Base-by-base conservation (phyloP, 2,113 vertebrate genomes). In the Chionis minor region DNA sequence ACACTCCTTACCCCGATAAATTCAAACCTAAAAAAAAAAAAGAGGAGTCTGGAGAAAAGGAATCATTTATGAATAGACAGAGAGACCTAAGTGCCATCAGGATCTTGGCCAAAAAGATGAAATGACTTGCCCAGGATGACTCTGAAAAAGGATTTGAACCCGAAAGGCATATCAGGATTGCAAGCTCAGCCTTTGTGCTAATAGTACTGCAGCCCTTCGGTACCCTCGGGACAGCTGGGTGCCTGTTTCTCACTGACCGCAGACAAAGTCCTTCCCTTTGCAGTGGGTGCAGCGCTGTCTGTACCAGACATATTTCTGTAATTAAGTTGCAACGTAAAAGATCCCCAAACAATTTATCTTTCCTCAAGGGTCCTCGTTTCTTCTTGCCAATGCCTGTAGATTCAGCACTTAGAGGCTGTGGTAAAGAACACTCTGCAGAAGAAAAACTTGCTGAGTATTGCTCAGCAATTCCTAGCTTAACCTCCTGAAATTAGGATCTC, bases 391-490 rank as follows among this genome's bases (percentile, higher is more conserved):
- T 44, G 80, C 55, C 80, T 74, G n/a, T 67, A 62, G 32, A 91
- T 67, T 84, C 88, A 96, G 80, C 80, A 62, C 67, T 96, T 62
- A 21, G 27, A 59, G 72, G 38, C 80, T 63, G 17, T 45, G 59
- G 80, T 42, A 84, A 72, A 73, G 75, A 93, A 38, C 45, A 19
- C 49, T 44, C 4, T 0, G 19, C 45, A 62, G 73, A 81, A 61
- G 81, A 19, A 82, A 47, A 69, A 67, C 44, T 54, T 90, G 58
- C 81, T 71, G 56, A 71, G 33, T 56, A 19, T 82, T 75, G 28
- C 90, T 94, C 79, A 94, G 91, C 92, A 93, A 54, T 72, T 90
- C 63, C 82, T 84, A 27, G 21, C 58, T 75, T 63, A 66, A 70
- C 56, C 45, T 49, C 4, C 63, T 81, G 87, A 49, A 87, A 23